phyloP scores from a whole-genome alignment of 1,140 invertebrate species.

The Drosophila sulfurigaster region DNA sequence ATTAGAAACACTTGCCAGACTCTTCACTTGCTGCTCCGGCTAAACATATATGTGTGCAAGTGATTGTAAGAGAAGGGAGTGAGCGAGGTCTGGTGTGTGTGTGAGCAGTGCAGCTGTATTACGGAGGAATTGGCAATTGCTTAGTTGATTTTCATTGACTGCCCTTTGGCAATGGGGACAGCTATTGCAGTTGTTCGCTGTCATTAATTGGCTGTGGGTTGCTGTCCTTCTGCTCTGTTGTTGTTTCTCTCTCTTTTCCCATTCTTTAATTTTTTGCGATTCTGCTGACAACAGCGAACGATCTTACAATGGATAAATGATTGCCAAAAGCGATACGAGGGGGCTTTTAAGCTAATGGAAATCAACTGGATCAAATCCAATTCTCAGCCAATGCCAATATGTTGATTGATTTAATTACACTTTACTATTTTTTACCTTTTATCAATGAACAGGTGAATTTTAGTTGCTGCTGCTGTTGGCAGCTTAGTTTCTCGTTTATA shows the following conservation, averaged over 20 bases:
- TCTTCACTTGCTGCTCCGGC: conserved; percentile 19
- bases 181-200: conserved; percentile 62
- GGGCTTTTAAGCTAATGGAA: conserved; percentile 26
- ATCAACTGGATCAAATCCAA: conserved; percentile 12
- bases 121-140: conserved; percentile 67
- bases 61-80: background rate
- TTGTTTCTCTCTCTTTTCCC: background rate
- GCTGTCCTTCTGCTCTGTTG: conserved; percentile 28
- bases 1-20: conserved; percentile 65
- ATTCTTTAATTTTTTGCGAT: conserved; percentile 8
- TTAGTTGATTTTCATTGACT: conserved; percentile 79
- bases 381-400: background rate
- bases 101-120: conserved; percentile 3
- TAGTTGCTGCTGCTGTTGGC: background rate
- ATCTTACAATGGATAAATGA: conserved; percentile 44
- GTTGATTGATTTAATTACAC: conserved; percentile 12
- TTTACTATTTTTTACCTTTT: background rate
- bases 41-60: conserved; percentile 9
- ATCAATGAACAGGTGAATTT: background rate
- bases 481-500: background rate
- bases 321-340: conserved; percentile 11
- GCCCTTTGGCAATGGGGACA: conserved; percentile 62
- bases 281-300: conserved; percentile 33
- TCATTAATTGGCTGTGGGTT: conserved; percentile 75
- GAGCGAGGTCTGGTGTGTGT: background rate